Evolutionary conservation across 2,888 invertebrate genomes (phyloP).

Genomic region (Teleiodes luculella): DNA sequence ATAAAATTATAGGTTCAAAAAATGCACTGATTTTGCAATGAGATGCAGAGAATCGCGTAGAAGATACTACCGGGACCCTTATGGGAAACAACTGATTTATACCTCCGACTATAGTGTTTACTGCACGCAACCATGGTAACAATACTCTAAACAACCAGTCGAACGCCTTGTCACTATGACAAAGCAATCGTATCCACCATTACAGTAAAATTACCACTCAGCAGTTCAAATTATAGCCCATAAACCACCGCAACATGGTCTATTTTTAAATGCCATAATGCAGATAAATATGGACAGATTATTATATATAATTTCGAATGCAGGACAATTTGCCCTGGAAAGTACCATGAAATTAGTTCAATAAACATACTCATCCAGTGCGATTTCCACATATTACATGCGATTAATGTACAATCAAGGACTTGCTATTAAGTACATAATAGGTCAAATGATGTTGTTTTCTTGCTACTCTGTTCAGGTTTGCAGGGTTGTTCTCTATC

Average conservation of each 20-base stretch:
- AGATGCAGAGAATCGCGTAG: neutral
- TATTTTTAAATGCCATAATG: neutral
- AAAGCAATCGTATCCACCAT: constrained; percentile 20
- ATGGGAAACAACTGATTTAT: constrained; percentile 41
- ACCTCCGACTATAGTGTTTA: constrained; percentile 49
- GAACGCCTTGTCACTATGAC: constrained; percentile 44
- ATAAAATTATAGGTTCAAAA: neutral
- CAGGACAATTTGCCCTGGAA: too few species aligned
- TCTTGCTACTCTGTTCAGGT: too few species aligned
- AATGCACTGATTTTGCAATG: neutral
- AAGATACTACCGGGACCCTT: constrained; percentile 19
- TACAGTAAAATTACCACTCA: neutral
- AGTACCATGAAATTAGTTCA: too few species aligned
- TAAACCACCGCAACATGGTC: neutral
- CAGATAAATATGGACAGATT: neutral
- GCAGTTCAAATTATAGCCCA: neutral
- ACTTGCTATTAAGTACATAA: too few species aligned
- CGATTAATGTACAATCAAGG: too few species aligned
- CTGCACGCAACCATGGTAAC: constrained; percentile 55
- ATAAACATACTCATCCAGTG: too few species aligned
- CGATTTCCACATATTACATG: too few species aligned
- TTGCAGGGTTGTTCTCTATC: too few species aligned
- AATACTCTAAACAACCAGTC: constrained; percentile 30
- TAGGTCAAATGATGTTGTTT: too few species aligned
- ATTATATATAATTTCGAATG: neutral